phyloP scores from a whole-genome alignment of 2,113 vertebrate species.

The Pteropus alecto region DNA sequence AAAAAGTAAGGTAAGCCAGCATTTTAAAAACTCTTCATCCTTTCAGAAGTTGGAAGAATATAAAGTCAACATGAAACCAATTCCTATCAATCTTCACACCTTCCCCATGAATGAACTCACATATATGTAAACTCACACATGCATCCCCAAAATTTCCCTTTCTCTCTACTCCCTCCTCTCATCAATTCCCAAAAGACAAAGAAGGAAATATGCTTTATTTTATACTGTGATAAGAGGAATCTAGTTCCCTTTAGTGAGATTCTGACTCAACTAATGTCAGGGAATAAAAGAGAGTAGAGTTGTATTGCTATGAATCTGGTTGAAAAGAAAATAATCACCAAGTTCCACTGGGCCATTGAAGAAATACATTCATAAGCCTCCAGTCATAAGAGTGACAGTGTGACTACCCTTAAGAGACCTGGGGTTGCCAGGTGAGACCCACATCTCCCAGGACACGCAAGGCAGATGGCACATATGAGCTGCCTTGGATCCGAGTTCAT shows the following conservation, averaged over 20 bases:
- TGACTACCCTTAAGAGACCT: background rate
- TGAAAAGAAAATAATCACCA: background rate
- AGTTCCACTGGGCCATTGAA: background rate
- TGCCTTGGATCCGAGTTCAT: background rate
- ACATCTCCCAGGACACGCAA: background rate
- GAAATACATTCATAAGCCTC: background rate
- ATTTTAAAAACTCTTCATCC: background rate
- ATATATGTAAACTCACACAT: background rate
- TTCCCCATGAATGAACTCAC: background rate
- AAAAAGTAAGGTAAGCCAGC: background rate
- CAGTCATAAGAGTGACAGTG: background rate
- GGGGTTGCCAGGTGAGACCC: background rate
- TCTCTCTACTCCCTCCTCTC: no score
- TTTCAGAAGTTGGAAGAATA: background rate
- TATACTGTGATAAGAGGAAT: background rate
- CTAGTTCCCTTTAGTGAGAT: background rate
- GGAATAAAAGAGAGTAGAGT: fast-evolving
- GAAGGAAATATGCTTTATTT: background rate
- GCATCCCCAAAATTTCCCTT: background rate
- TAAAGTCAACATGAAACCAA: background rate
- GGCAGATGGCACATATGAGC: background rate
- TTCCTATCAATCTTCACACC: background rate
- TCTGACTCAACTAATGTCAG: background rate
- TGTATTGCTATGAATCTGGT: background rate
- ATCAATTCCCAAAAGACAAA: background rate